Evolutionary conservation across 2,888 invertebrate genomes (phyloP).

Genomic region (Lycia hirtaria): DNA sequence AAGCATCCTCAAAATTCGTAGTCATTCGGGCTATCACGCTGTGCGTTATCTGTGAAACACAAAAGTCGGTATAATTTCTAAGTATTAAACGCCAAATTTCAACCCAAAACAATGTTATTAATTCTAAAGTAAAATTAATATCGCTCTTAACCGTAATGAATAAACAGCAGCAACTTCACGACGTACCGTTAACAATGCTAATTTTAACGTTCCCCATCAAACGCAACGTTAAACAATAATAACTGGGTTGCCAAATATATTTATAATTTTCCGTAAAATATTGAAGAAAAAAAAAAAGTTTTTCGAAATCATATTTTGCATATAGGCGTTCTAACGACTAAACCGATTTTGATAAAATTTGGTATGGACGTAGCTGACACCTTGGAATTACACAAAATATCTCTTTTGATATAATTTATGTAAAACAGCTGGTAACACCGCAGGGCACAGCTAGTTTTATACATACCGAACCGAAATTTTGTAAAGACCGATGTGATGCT

Average conservation of each 20-base stretch:
- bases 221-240: background rate
- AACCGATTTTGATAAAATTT: too few relatives aligned
- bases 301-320: too few relatives aligned
- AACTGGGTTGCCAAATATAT: background rate
- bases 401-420: too few relatives aligned
- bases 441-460: too few relatives aligned
- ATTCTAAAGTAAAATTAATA: slow-evolving; percentile 8
- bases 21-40: background rate
- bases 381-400: too few relatives aligned
- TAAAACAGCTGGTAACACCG: too few relatives aligned
- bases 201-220: slow-evolving; percentile 13
- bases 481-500: too few relatives aligned
- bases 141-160: slow-evolving; percentile 7
- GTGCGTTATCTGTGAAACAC: background rate
- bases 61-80: background rate
- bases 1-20: too few relatives aligned
- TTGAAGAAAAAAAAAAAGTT: too few relatives aligned
- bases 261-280: background rate
- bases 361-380: too few relatives aligned
- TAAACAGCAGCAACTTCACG: slow-evolving; percentile 4
- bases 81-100: background rate
- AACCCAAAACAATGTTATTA: background rate
- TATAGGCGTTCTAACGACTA: too few relatives aligned
- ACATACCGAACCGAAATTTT: too few relatives aligned
- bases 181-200: slow-evolving; percentile 12